Conservation (phyloP, 2,113 vertebrate genomes). For the Callipepla californica region DNA sequence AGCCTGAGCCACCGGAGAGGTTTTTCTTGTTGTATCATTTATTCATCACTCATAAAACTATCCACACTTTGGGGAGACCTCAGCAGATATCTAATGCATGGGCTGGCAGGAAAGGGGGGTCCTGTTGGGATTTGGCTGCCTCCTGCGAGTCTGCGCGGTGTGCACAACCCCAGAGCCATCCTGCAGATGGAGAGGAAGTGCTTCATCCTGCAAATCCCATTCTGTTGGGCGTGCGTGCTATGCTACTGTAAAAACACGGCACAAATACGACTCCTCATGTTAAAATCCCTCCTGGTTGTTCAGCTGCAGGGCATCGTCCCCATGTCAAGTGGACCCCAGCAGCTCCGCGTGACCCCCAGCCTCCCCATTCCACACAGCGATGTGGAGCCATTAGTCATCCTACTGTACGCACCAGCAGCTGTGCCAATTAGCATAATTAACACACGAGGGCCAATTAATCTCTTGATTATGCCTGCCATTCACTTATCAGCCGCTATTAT, state of each 20-base stretch:
- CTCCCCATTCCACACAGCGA: not conserved
- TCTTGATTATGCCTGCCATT: conserved; percentile 48
- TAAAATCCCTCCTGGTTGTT: rapidly evolving
- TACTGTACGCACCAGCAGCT: not conserved
- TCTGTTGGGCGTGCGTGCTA: rapidly evolving
- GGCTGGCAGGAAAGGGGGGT: not conserved
- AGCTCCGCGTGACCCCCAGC: not conserved
- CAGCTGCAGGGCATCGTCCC: not conserved
- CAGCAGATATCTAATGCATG: not conserved
- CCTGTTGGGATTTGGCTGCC: not conserved
- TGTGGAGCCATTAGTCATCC: not conserved
- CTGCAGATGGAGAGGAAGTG: not conserved
- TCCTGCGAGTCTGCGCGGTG: not conserved
- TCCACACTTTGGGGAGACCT: not conserved
- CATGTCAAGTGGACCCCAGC: too few relatives aligned
- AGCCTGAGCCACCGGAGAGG: not conserved
- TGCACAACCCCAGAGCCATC: not conserved
- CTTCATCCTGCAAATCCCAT: not conserved
- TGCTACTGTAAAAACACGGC: not conserved
- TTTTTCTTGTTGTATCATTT: conserved; percentile 39
- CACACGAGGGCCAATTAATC: conserved; percentile 27
- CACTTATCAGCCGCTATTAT: conserved; percentile 50
- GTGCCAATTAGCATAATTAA: conserved; percentile 27
- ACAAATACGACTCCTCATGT: too few relatives aligned
- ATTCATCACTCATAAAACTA: conserved; percentile 16